Conservation (phyloP, 64 coral and sea anemone genomes). For the Porites australiensis region DNA sequence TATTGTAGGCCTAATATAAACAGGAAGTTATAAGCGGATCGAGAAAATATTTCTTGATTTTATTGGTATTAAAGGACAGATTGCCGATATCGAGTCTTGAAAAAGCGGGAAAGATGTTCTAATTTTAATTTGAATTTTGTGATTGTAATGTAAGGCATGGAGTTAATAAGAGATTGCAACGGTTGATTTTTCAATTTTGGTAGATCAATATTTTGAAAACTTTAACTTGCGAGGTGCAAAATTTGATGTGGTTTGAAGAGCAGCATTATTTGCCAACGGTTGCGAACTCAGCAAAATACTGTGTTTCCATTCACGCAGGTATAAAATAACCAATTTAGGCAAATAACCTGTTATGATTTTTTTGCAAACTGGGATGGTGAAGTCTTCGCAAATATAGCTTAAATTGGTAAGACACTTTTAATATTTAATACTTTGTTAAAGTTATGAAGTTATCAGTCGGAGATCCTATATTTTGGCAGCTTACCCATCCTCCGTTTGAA, state of each 20-base stretch:
- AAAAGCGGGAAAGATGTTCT: slow-evolving; percentile 2
- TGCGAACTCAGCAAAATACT: not conserved
- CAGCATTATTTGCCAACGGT: not conserved
- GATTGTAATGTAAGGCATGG: not conserved
- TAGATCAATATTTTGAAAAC: not conserved
- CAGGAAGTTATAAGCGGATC: slow-evolving; percentile 3
- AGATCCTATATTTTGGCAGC: not conserved
- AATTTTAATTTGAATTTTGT: not conserved
- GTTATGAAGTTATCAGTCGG: slow-evolving; percentile 3
- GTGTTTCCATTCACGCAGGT: too few species aligned
- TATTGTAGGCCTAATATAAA: not conserved
- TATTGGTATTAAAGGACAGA: not conserved
- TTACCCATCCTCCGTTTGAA: slow-evolving; percentile 71
- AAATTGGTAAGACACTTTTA: not conserved
- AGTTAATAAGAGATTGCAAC: not conserved
- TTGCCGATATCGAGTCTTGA: too few species aligned
- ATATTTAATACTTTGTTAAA: slow-evolving; percentile 33
- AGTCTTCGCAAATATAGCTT: not conserved
- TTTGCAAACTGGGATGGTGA: not conserved
- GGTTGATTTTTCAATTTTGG: not conserved
- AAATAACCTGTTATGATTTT: not conserved
- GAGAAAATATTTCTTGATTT: not conserved
- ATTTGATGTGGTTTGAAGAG: not conserved
- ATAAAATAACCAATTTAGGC: not conserved
- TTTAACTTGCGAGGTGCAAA: not conserved